Evolutionary conservation across 1,140 invertebrate species (phyloP), one percentile per base, ranked within the genome.

Genomic region (Camponotus floridanus): DNA sequence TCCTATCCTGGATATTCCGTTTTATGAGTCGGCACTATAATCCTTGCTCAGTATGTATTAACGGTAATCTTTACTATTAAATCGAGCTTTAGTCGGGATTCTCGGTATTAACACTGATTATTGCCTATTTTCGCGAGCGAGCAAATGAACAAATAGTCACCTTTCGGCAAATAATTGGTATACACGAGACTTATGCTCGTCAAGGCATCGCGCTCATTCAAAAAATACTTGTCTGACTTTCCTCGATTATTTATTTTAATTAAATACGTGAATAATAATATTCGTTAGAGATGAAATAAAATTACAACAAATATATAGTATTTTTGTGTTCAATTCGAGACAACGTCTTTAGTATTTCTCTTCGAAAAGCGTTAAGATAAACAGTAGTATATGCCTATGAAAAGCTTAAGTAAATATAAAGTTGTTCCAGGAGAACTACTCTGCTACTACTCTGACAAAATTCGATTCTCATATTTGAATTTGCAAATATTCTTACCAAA

Each of bases 31-130:
- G 7, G 42, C 57, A 3, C 26, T 21, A 55, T 87, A 85, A 89
- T 86, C 76, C 85, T 73, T 64, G 62, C 48, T 15, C 86, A 86
- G 73, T 18, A 33, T 76, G 73, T 83, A 92, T 92, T 91, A 92
- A 68, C 83, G 59, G 76, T 92, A 92, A 91, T 90, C 90, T 91
- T 79, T 48, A 26, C 65, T 33, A 76, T 90, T 90, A 84, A 91
- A 87, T 85, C 57, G 76, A 51, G 73, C 86, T 88, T 86, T 83
- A 64, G 71, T 61, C 31, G 11, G 62, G 85, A 88, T 91, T 87
- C 67, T 45, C 79, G 15, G 73, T 85, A 84, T 91, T 91, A 91
- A 65, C 81, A 68, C 84, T 51, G 33, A n/a, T 42, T 48, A 13
- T 64, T 21, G 48, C 15, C 2, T 7, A 39, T 13, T 51, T 70